These are phyloP conservation scores for Thecocarcelia acutangulata DNA, from an alignment of 2,888 invertebrate genomes.

Conservation along the genomic window DNA sequence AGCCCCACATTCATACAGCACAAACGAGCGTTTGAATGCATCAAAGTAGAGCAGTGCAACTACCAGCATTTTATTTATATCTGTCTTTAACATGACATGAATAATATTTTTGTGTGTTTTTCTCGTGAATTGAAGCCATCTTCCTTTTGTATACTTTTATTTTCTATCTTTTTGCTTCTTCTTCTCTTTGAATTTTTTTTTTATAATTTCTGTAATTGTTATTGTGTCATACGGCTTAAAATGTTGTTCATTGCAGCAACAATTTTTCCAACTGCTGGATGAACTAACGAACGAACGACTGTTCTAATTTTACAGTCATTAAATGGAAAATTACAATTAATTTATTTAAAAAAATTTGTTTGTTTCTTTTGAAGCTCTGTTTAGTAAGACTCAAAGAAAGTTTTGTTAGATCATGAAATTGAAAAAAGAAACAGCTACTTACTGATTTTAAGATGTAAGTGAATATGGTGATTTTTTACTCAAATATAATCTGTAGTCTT, in stretches of 20 bases:
- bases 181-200: not conserved
- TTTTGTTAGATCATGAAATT: no score
- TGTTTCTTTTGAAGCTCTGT: no score
- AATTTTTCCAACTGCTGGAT: conserved; percentile 16
- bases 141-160: conserved; percentile 25
- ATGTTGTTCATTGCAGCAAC: conserved; percentile 18
- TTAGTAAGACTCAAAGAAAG: no score
- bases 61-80: conserved; percentile 21
- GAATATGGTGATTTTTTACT: not conserved
- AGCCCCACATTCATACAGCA: not conserved
- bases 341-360: no score
- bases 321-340: not conserved
- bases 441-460: no score
- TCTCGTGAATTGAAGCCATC: conserved; percentile 17
- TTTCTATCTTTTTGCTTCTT: conserved; percentile 9
- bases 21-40: not conserved
- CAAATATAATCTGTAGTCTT: no score
- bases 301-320: conserved; percentile 25
- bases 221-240: conserved; percentile 22
- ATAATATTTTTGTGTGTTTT: conserved; percentile 17
- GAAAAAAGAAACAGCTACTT: no score
- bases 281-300: conserved; percentile 12
- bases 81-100: conserved; percentile 30
- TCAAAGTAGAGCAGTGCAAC: conserved; percentile 30
- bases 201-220: conserved; percentile 15